Conservation (phyloP, 2,888 invertebrate genomes). For the Iselma pallidipennis region DNA sequence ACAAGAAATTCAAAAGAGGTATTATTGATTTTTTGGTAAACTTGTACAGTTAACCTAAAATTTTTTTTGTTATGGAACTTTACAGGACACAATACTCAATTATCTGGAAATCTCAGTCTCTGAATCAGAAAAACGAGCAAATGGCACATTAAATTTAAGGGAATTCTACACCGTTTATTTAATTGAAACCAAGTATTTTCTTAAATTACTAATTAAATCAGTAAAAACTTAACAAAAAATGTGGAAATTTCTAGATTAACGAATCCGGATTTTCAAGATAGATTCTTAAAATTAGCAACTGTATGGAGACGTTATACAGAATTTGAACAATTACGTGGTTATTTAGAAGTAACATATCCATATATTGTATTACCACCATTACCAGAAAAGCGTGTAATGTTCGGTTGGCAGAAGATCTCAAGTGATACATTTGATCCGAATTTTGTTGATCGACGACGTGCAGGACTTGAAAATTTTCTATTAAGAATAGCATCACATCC, state of each 20-base stretch:
- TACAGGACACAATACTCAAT: constrained; percentile 70
- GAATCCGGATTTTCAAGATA: constrained; percentile 62
- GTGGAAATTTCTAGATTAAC: constrained; percentile 65
- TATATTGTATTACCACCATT: constrained; percentile 78
- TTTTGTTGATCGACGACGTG: constrained; percentile 80
- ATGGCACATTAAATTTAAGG: constrained; percentile 72
- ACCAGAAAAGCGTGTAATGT: constrained; percentile 77
- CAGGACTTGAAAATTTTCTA: constrained; percentile 80
- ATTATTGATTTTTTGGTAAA: not conserved
- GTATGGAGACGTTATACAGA: constrained; percentile 83
- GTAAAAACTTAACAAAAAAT: constrained; percentile 10
- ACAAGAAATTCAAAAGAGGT: constrained; percentile 18
- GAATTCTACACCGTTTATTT: constrained; percentile 80
- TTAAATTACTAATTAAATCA: too few relatives aligned
- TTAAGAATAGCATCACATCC: constrained; percentile 77
- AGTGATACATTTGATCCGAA: constrained; percentile 83
- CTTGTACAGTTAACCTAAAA: constrained; percentile 9
- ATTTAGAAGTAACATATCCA: constrained; percentile 78
- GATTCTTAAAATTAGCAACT: constrained; percentile 66
- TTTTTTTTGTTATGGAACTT: constrained; percentile 46
- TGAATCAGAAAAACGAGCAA: constrained; percentile 77
- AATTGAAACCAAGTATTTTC: constrained; percentile 71
- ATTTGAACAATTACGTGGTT: constrained; percentile 79
- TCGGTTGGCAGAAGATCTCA: constrained; percentile 76
- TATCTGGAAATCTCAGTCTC: constrained; percentile 76